These are phyloP conservation scores for Hydrocynus forskahlii DNA, from an alignment of 2,797 vertebrate genomes.

Conservation along the genomic window DNA sequence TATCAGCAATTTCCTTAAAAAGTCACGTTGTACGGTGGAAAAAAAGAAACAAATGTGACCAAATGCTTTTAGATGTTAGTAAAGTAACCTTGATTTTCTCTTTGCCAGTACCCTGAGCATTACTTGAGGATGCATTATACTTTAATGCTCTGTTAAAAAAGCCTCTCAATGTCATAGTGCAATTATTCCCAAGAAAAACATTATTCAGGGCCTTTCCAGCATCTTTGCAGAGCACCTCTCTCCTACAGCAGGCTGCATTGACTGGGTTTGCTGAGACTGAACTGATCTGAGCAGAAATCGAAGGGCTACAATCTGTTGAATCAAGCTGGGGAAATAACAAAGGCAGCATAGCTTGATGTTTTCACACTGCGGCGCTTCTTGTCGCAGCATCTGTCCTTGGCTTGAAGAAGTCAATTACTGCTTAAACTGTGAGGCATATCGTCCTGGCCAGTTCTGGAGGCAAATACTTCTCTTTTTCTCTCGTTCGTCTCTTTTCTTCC, in stretches of 20 bases:
- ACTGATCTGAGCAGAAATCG: constrained; percentile 58
- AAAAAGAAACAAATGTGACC: neutral
- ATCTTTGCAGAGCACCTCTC: constrained; percentile 37
- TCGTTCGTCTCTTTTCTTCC: constrained; percentile 41
- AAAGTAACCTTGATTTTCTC: constrained; percentile 3
- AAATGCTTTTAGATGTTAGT: neutral
- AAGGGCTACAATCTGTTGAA: constrained; percentile 54
- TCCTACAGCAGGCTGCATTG: constrained; percentile 44
- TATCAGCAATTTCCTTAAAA: constrained; percentile 62
- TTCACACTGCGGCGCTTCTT: constrained; percentile 55
- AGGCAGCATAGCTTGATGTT: constrained; percentile 60
- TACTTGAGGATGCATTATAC: constrained; percentile 35
- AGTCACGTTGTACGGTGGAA: neutral
- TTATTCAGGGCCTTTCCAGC: constrained; percentile 35
- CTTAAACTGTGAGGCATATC: constrained; percentile 55
- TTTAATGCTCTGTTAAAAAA: constrained; percentile 42
- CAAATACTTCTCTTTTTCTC: constrained; percentile 44
- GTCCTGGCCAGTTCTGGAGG: constrained; percentile 46
- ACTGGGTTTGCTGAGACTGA: constrained; percentile 59
- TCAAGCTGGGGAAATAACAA: constrained; percentile 60
- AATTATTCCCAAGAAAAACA: constrained; percentile 47
- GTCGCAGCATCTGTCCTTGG: constrained; percentile 63
- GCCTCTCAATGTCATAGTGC: constrained; percentile 22
- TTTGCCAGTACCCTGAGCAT: constrained; percentile 20
- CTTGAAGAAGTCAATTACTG: constrained; percentile 64